Base-by-base conservation (phyloP, 2,888 invertebrate species). In the Drosophila dives region DNA sequence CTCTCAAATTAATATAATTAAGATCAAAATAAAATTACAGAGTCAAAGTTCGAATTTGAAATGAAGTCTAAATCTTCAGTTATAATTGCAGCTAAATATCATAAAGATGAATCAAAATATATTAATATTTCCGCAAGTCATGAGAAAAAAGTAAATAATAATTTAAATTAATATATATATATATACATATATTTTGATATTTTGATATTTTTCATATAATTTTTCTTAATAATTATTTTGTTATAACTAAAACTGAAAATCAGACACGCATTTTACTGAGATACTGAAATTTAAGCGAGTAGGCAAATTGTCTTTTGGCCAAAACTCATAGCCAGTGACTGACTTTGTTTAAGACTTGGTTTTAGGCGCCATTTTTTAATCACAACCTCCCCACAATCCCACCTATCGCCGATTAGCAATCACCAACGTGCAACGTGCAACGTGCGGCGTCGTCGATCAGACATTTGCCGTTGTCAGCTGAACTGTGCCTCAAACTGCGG, bases 401-500 rank as follows among this genome's bases (percentile, higher is more conserved):
- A 23, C 20, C 55, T 34, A 45, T 42, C 56, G 20, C 34, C 34
- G 36, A 26, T 12, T 45, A 34, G 45, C 40, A 17, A 17, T 33
- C 64, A 49, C 4, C 12, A 6, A n/a, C n/a, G n/a, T n/a, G n/a
- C n/a, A n/a, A 10, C 40, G 40, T 32, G 48, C 58, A 15, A 23
- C 45, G 40, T 40, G 40, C 40, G 40, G 55, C 54, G 40, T 48
- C 56, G 15, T 50, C 58, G 36, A 48, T 40, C 49, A 38, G 48
- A 40, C 45, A 56, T 64, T 66, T 63, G 58, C 63, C 72, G 67
- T 64, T 72, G 33, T 60, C 42, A 62, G 54, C 56, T 20, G n/a
- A 32, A 32, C 42, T 42, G 12, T 29, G 23, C 26, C 38, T 38
- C 36, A 23, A 54, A 38, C 36, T 29, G n/a, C 20, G 40, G 29